Evolutionary conservation across 2,797 vertebrate genomes (phyloP).

Genomic region (Sciurus carolinensis): DNA sequence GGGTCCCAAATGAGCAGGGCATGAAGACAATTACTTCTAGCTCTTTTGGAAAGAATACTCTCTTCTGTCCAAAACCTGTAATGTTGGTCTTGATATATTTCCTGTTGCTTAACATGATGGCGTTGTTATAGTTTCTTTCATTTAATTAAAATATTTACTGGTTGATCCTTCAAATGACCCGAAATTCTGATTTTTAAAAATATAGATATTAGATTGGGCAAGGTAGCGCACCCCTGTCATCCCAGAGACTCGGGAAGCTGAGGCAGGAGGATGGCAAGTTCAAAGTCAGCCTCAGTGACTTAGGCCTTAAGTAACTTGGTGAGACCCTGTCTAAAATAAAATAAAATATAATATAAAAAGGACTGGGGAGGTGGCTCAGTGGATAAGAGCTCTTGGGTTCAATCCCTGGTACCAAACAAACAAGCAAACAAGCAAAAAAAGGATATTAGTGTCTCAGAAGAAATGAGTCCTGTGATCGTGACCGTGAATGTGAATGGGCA

Average conservation of each 20-base stretch:
- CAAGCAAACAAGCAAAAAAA: neutral
- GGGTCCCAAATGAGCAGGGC: neutral
- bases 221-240: too few species aligned
- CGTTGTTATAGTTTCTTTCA: neutral
- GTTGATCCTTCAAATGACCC: neutral
- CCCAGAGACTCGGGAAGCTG: too few species aligned
- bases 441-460: neutral
- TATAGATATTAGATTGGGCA: too few species aligned
- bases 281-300: too few species aligned
- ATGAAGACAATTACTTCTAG: neutral
- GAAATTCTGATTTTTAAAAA: conserved; percentile 3
- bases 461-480: neutral
- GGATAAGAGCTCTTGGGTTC: too few species aligned
- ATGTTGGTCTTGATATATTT: neutral
- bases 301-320: too few species aligned
- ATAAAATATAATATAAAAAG: neutral
- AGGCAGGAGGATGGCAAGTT: too few species aligned
- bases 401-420: too few species aligned
- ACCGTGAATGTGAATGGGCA: neutral
- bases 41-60: neutral
- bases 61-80: neutral
- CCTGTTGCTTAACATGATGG: neutral
- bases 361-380: too few species aligned
- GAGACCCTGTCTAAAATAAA: neutral
- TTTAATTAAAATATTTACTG: conserved; percentile 34